Evolutionary conservation across 2,113 vertebrate species (phyloP).

Genomic region (Chloropsis cyanopogon): DNA sequence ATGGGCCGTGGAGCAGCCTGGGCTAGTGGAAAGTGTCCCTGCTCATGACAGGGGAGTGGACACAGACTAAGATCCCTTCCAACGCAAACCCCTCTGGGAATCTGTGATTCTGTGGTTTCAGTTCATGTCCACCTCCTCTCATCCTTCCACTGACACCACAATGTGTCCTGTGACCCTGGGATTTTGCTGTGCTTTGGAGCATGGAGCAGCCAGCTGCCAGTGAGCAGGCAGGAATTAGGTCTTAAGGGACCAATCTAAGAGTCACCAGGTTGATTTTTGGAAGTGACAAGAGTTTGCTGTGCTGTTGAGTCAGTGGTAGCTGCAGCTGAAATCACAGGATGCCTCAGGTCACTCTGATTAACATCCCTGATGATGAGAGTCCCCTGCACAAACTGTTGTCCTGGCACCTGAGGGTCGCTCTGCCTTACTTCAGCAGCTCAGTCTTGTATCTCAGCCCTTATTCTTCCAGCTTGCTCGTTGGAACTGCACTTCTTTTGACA

Average conservation of each 20-base stretch:
- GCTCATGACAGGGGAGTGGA: neutral
- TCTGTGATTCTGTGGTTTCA: neutral
- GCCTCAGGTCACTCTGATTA: neutral
- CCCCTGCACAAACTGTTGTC: neutral
- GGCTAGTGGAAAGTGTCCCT: neutral
- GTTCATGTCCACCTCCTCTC: neutral
- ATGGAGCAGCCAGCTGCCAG: neutral
- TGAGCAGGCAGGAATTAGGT: neutral
- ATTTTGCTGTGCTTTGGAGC: neutral
- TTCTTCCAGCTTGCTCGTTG: neutral
- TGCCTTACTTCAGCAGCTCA: neutral
- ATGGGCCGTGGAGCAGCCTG: neutral
- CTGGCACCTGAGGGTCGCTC: neutral
- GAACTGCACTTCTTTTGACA: neutral
- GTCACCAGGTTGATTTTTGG: neutral
- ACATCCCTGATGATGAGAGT: neutral
- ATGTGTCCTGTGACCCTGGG: neutral
- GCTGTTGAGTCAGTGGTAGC: neutral
- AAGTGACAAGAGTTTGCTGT: neutral
- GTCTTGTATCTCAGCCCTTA: neutral
- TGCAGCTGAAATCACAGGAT: neutral
- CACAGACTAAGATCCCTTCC: neutral
- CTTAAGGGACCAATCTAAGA: neutral
- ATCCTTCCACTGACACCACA: neutral
- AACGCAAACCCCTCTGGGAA: neutral